Conservation (phyloP, 2,888 invertebrate species). For the Orthosia cruda region DNA sequence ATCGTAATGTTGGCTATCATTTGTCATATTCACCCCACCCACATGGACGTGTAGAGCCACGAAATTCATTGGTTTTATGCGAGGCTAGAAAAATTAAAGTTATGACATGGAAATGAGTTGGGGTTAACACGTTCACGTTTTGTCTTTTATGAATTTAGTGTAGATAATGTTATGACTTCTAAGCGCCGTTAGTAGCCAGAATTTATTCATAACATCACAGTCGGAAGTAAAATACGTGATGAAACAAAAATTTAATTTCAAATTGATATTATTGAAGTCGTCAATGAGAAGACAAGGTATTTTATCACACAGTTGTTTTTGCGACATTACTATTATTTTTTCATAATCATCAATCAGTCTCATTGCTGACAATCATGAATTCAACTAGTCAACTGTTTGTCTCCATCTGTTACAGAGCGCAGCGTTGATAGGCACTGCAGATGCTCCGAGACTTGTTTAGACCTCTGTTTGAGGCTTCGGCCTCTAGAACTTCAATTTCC, state of each 20-base stretch:
- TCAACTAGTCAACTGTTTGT: too few species aligned
- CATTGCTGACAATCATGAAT: too few species aligned
- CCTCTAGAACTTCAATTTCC: too few species aligned
- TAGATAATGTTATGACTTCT: neutral
- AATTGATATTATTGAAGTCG: neutral
- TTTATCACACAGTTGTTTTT: neutral
- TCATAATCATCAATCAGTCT: too few species aligned
- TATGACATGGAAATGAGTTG: neutral
- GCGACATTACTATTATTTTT: too few species aligned
- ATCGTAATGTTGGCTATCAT: conserved; percentile 68
- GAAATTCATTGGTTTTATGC: conserved; percentile 8
- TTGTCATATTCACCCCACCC: conserved; percentile 65
- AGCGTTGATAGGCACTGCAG: too few species aligned
- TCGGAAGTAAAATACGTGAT: neutral
- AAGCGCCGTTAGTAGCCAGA: neutral
- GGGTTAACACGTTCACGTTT: neutral
- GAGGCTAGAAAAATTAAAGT: neutral
- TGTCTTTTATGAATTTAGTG: neutral
- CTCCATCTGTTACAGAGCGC: too few species aligned
- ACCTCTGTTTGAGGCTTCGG: too few species aligned
- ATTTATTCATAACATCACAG: neutral
- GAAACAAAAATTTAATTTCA: neutral
- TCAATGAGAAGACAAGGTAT: neutral
- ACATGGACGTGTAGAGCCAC: conserved; percentile 32
- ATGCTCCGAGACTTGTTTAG: too few species aligned